A percentile compares a stretch with the other conserved stretches of the same genome.
These are phyloP conservation scores for Bombus polaris DNA, from an alignment of 1,140 invertebrate species.

Conservation along the genomic window DNA sequence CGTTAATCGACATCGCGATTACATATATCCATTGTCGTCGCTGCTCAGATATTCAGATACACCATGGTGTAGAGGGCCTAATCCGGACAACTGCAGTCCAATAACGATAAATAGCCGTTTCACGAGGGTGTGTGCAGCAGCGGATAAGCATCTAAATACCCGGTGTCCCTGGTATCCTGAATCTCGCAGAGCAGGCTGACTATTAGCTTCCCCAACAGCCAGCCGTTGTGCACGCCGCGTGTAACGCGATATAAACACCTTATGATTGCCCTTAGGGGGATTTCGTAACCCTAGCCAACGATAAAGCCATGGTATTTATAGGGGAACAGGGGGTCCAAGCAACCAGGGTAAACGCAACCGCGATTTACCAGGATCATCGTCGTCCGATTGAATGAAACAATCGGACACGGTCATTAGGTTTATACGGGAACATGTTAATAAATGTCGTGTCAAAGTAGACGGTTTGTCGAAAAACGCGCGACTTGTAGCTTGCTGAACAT, in stretches of 20 bases:
- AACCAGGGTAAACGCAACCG: neutral
- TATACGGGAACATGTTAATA: neutral
- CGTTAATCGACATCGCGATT: conserved; percentile 26
- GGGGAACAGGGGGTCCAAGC: conserved; percentile 18
- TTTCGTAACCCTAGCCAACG: conserved; percentile 44
- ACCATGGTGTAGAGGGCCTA: conserved; percentile 4
- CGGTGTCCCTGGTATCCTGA: neutral
- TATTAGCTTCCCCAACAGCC: conserved; percentile 45
- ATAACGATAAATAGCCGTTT: conserved; percentile 47
- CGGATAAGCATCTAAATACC: conserved; percentile 59
- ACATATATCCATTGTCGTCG: conserved; percentile 25
- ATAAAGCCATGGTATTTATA: conserved; percentile 59
- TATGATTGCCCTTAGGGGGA: conserved; percentile 66
- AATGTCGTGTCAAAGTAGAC: too few species aligned
- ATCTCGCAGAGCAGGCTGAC: conserved; percentile 29
- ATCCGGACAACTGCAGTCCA: conserved; percentile 32
- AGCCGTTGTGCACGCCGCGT: conserved; percentile 12
- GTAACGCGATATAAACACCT: conserved; percentile 68
- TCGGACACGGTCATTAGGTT: neutral
- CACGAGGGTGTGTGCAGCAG: conserved; percentile 1
- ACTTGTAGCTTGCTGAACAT: too few species aligned
- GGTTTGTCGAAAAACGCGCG: too few species aligned
- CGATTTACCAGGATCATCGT: conserved; percentile 4
- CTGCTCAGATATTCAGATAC: conserved; percentile 35
- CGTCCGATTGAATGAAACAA: conserved; percentile 4